These are phyloP conservation scores for Clusia tigrina DNA, from an alignment of 2,888 invertebrate species.

Conservation along the genomic window DNA sequence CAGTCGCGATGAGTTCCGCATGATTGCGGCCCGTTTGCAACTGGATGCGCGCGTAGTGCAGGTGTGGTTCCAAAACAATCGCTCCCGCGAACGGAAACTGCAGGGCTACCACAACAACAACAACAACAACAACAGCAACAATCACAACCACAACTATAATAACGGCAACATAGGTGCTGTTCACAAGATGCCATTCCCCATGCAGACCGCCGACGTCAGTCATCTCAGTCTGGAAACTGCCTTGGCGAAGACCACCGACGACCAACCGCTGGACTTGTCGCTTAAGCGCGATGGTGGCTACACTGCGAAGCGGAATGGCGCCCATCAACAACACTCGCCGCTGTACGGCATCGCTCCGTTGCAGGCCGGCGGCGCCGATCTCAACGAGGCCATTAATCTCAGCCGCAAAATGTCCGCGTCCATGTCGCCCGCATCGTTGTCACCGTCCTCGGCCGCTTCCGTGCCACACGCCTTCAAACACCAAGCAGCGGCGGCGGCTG, in stretches of 20 bases:
- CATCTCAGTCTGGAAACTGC: not conserved
- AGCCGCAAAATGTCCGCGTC: constrained; percentile 74
- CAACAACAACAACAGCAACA: constrained; percentile 29
- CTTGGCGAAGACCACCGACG: constrained; percentile 57
- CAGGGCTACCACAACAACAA: constrained; percentile 56
- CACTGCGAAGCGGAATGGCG: constrained; percentile 61
- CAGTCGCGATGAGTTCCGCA: constrained; percentile 89
- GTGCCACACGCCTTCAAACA: constrained; percentile 44
- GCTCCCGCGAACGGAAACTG: constrained; percentile 84
- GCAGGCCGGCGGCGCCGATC: constrained; percentile 61
- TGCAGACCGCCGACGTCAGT: constrained; percentile 20
- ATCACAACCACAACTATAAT: constrained; percentile 27
- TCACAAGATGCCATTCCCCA: constrained; percentile 34
- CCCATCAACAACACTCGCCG: constrained; percentile 65
- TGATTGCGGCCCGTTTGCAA: constrained; percentile 82
- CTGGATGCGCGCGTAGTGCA: constrained; percentile 83
- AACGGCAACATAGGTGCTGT: no score
- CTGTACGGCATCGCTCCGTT: constrained; percentile 70
- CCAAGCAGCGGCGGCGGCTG: constrained; percentile 51
- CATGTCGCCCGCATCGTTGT: constrained; percentile 47
- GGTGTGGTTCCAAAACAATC: constrained; percentile 97
- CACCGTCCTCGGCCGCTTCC: constrained; percentile 47
- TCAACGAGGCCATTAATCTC: constrained; percentile 78
- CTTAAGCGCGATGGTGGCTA: constrained; percentile 75
- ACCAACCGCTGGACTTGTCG: constrained; percentile 91